Percentiles rank a stretch among this genome's conserved stretches.
phyloP scores from a whole-genome alignment of 2,113 vertebrate species.

The Clarias macrocephalus region DNA sequence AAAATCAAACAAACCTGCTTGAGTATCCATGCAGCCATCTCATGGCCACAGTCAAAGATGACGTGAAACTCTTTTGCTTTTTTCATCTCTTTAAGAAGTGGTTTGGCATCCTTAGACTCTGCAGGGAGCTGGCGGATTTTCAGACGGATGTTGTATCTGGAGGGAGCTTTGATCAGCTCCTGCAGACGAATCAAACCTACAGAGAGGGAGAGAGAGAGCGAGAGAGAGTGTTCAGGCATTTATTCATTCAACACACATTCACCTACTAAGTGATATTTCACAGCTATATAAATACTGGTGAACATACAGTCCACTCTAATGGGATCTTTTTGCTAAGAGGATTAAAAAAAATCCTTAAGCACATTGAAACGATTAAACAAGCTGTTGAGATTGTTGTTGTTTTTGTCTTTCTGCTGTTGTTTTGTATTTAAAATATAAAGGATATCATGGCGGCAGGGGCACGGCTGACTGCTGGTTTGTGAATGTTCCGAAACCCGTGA shows the following conservation, averaged over 20 bases:
- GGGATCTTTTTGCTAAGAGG: neutral
- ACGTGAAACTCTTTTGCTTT: conserved; percentile 97
- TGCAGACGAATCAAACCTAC: conserved; percentile 96
- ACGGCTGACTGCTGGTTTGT: too few relatives aligned
- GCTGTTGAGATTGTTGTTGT: neutral
- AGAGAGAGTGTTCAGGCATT: neutral
- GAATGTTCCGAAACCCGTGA: too few relatives aligned
- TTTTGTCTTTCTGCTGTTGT: neutral
- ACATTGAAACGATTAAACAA: too few relatives aligned
- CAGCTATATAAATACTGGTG: neutral
- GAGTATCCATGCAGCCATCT: conserved; percentile 96
- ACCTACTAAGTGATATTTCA: neutral
- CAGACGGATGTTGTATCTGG: conserved; percentile 92
- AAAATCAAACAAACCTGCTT: conserved; percentile 82
- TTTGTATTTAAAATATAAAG: neutral
- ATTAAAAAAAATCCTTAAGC: neutral
- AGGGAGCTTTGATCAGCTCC: conserved; percentile 98
- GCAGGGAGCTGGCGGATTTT: conserved; percentile 96
- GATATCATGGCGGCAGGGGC: too few relatives aligned
- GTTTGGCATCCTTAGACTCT: conserved; percentile 97
- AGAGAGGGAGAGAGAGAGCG: conserved; percentile 58
- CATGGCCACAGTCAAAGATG: conserved; percentile 96
- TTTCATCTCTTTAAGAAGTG: conserved; percentile 98
- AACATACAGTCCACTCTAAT: neutral
- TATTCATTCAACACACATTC: neutral